Evolutionary conservation across 2,797 vertebrate genomes (phyloP).

Genomic region (Pseudomugil tenellus): DNA sequence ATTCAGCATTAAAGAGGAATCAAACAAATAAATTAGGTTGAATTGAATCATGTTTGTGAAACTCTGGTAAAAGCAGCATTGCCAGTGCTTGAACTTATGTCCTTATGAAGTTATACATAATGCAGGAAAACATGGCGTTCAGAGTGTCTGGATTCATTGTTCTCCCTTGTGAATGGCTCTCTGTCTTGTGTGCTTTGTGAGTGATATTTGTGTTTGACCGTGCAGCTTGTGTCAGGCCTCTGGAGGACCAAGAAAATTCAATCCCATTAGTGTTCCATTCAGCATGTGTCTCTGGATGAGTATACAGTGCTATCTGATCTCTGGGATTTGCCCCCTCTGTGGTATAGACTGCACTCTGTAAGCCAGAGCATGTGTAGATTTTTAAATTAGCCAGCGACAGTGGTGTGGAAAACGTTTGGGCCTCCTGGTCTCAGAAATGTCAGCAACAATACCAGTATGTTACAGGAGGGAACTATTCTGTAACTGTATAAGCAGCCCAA

Average conservation of each 20-base stretch:
- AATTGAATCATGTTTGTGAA: neutral
- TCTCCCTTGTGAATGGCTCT: constrained; percentile 53
- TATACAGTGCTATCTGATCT: constrained; percentile 35
- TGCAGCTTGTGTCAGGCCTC: constrained; percentile 47
- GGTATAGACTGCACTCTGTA: constrained; percentile 17
- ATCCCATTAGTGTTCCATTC: constrained; percentile 66
- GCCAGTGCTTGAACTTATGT: neutral
- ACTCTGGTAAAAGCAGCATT: neutral
- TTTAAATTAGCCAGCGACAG: constrained; percentile 33
- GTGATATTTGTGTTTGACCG: constrained; percentile 66
- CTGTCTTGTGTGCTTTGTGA: constrained; percentile 51
- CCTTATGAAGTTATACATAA: neutral
- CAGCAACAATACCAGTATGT: neutral
- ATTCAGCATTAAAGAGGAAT: no score
- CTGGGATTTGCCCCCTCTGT: constrained; percentile 35
- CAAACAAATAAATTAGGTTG: no score
- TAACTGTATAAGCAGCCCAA: neutral
- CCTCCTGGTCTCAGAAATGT: neutral
- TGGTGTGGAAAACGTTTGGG: neutral
- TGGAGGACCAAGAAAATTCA: constrained; percentile 61
- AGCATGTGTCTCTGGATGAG: constrained; percentile 48
- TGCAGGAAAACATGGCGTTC: constrained; percentile 48
- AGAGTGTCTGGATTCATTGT: constrained; percentile 47
- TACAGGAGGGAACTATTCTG: neutral
- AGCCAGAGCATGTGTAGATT: constrained; percentile 43